A percentile compares a stretch with the other conserved stretches of the same genome.
phyloP scores from a whole-genome alignment of 2,797 vertebrate species.

The Sebastes oblongus region DNA sequence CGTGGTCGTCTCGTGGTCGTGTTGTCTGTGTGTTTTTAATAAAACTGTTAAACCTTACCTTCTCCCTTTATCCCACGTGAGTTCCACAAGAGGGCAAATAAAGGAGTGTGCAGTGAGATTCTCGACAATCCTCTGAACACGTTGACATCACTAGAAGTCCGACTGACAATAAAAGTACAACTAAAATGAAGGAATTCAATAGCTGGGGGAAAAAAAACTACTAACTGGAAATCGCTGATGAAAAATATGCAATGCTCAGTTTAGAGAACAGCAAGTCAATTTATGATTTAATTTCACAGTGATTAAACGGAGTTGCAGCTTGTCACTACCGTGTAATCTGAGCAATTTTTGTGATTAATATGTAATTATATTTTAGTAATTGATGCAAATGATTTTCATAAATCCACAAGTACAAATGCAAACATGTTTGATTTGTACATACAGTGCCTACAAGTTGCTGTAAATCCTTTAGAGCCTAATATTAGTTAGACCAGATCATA shows the following conservation, averaged over 20 bases:
- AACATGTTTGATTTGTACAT: constrained; percentile 28
- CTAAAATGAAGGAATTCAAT: background rate
- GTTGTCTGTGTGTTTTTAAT: constrained; percentile 86
- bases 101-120: constrained; percentile 5
- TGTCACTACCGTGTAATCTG: constrained; percentile 61
- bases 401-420: constrained; percentile 24
- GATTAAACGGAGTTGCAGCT: constrained; percentile 58
- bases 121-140: background rate
- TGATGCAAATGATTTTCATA: constrained; percentile 60
- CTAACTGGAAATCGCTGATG: background rate
- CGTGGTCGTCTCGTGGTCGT: constrained; percentile 66
- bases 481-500: background rate
- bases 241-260: constrained; percentile 8
- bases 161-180: background rate
- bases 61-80: constrained; percentile 61
- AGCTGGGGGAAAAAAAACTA: background rate
- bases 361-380: constrained; percentile 58
- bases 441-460: background rate
- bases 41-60: constrained; percentile 81
- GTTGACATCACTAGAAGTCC: background rate
- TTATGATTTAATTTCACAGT: constrained; percentile 66
- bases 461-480: background rate
- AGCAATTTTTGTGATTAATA: constrained; percentile 63
- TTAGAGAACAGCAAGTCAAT: constrained; percentile 37
- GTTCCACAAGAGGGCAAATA: constrained; percentile 87